These are phyloP conservation scores for Trichacis sp. DNA, from an alignment of 2,888 invertebrate species.

Conservation along the genomic window DNA sequence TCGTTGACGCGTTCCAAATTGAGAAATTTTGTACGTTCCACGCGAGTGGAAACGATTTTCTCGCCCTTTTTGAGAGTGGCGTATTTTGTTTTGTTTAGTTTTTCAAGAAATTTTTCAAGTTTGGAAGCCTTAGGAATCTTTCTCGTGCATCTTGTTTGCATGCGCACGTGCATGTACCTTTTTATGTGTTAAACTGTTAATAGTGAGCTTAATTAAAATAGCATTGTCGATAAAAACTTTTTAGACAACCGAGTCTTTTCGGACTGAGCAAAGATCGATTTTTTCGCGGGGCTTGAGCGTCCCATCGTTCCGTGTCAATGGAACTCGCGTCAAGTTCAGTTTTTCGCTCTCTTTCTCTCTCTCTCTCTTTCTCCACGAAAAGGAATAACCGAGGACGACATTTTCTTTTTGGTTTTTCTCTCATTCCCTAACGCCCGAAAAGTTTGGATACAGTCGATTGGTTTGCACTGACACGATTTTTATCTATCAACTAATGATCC, in stretches of 20 bases:
- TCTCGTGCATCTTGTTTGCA: constrained; percentile 55
- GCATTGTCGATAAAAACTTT: constrained; percentile 47
- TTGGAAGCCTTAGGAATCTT: constrained; percentile 46
- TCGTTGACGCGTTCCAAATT: background rate
- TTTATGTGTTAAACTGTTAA: constrained; percentile 66
- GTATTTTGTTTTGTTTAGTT: too few species aligned
- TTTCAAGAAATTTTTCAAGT: constrained; percentile 12
- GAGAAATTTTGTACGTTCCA: too few species aligned
- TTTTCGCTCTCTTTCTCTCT: too few species aligned
- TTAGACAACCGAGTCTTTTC: constrained; percentile 44
- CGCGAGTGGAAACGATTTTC: too few species aligned
- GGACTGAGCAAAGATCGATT: constrained; percentile 30
- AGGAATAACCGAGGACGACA: constrained; percentile 11
- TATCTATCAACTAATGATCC: constrained; percentile 26
- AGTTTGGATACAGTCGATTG: constrained; percentile 61
- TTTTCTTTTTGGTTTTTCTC: too few species aligned
- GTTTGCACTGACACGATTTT: constrained; percentile 66
- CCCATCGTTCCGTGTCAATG: too few species aligned
- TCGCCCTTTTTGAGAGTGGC: too few species aligned
- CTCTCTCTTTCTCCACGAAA: too few species aligned
- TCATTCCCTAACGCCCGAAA: constrained; percentile 56
- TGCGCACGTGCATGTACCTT: constrained; percentile 56
- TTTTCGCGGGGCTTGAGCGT: too few species aligned
- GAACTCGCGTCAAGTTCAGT: too few species aligned
- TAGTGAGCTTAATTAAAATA: constrained; percentile 68